These are phyloP conservation scores for Galerucella pusilla DNA, from an alignment of 2,888 invertebrate species.

Conservation along the genomic window DNA sequence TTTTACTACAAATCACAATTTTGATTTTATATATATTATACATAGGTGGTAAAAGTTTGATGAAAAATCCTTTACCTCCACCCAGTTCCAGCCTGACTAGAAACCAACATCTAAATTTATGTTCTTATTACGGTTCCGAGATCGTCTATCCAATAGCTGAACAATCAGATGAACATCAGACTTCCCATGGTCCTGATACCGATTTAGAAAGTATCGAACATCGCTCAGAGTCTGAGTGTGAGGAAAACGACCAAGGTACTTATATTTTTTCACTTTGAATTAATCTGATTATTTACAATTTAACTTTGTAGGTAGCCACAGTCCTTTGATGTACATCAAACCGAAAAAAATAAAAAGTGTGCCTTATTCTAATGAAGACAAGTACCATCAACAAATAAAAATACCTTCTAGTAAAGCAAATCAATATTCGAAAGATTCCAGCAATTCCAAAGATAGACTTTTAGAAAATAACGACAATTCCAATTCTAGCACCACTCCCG, in stretches of 20 bases:
- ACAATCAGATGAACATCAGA: slow-evolving; percentile 83
- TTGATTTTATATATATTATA: too few species aligned
- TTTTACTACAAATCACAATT: neutral
- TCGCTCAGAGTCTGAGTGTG: slow-evolving; percentile 75
- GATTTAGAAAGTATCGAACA: slow-evolving; percentile 69
- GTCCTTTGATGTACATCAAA: slow-evolving; percentile 69
- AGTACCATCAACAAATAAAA: slow-evolving; percentile 57
- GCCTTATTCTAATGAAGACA: slow-evolving; percentile 50
- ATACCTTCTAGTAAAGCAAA: slow-evolving; percentile 8
- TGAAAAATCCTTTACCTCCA: slow-evolving; percentile 76
- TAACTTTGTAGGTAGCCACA: slow-evolving; percentile 66
- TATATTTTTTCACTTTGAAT: slow-evolving; percentile 50
- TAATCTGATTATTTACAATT: neutral
- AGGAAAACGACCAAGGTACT: slow-evolving; percentile 72
- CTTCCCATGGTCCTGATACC: slow-evolving; percentile 72
- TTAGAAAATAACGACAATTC: slow-evolving; percentile 71
- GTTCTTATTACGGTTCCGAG: slow-evolving; percentile 74
- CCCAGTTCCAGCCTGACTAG: slow-evolving; percentile 77
- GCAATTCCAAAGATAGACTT: slow-evolving; percentile 77
- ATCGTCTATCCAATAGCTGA: slow-evolving; percentile 87
- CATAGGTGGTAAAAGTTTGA: slow-evolving; percentile 20
- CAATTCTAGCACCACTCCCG: slow-evolving; percentile 64
- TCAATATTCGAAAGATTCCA: slow-evolving; percentile 68
- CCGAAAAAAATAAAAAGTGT: slow-evolving; percentile 54
- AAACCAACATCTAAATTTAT: slow-evolving; percentile 77